phyloP scores from a whole-genome alignment of 23 tunicate genomes.

The Aplidium turbinatum region DNA sequence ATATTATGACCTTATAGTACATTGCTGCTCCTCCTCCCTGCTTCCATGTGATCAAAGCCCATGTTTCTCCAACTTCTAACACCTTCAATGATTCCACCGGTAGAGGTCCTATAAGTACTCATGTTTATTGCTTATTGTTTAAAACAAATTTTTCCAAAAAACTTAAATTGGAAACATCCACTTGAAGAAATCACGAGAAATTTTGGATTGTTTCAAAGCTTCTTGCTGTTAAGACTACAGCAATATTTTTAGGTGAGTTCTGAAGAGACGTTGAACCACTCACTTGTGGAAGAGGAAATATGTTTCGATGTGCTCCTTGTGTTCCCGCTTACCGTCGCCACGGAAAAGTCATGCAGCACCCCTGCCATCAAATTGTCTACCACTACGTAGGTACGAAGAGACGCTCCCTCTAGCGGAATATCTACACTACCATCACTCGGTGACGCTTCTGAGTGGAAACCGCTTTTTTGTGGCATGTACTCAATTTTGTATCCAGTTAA shows the following conservation, averaged over 20 bases:
- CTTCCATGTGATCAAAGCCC: slow-evolving; percentile 4
- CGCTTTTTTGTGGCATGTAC: background rate
- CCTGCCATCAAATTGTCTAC: background rate
- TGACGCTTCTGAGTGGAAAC: background rate
- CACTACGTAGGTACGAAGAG: background rate
- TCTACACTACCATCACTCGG: background rate
- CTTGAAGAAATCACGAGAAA: no score
- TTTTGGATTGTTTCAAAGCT: no score
- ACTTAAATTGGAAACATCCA: no score
- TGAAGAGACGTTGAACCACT: no score
- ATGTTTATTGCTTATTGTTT: no score
- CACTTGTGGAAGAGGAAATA: no score
- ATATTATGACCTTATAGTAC: background rate
- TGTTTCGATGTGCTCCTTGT: background rate
- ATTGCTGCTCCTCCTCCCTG: slow-evolving; percentile 10
- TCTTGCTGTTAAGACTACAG: no score
- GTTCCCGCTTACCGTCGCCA: slow-evolving; percentile 9
- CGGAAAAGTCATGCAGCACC: background rate
- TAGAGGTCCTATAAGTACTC: no score
- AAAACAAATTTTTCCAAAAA: no score
- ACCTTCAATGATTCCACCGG: no score
- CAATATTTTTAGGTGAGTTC: no score
- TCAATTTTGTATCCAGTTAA: slow-evolving; percentile 14
- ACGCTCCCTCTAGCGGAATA: no score
- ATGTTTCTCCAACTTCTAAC: background rate